These are phyloP conservation scores for Muschampia staudingeri DNA, from an alignment of 2,888 invertebrate genomes.

Conservation along the genomic window DNA sequence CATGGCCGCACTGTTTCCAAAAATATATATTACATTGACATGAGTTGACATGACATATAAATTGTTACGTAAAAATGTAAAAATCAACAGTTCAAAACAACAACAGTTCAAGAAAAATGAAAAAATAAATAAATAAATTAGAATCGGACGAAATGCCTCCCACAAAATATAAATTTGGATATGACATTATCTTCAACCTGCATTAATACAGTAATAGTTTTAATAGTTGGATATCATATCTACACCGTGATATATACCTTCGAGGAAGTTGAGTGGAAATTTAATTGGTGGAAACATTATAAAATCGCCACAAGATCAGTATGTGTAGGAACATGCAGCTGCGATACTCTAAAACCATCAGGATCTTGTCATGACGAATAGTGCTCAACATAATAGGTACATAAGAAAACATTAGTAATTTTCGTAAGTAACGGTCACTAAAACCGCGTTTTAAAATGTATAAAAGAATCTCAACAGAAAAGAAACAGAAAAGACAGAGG, in stretches of 20 bases:
- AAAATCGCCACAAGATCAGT: slow-evolving; percentile 69
- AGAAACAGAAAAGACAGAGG: slow-evolving; percentile 71
- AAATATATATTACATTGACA: background rate
- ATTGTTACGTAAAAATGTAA: background rate
- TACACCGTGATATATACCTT: slow-evolving; percentile 73
- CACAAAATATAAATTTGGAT: slow-evolving; percentile 70
- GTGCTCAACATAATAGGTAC: background rate
- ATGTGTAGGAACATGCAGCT: slow-evolving; percentile 76
- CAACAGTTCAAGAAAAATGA: slow-evolving; percentile 67
- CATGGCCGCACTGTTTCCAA: background rate
- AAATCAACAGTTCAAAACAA: background rate
- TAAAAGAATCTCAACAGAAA: slow-evolving; percentile 46
- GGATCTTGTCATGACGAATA: background rate
- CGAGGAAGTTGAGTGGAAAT: slow-evolving; percentile 66
- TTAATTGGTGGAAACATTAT: slow-evolving; percentile 58
- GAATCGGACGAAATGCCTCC: slow-evolving; percentile 77
- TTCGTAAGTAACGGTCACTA: background rate
- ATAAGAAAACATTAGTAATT: background rate
- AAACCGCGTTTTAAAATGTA: slow-evolving; percentile 3
- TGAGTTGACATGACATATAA: slow-evolving; percentile 1
- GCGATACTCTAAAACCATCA: slow-evolving; percentile 59
- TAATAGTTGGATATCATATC: slow-evolving; percentile 77
- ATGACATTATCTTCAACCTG: slow-evolving; percentile 74
- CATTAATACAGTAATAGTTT: slow-evolving; percentile 73
- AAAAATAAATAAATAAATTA: slow-evolving; percentile 71